Evolutionary conservation across 2,888 invertebrate species (phyloP), one percentile per base, ranked within the genome.

Genomic region (Adelognathus sp.): DNA sequence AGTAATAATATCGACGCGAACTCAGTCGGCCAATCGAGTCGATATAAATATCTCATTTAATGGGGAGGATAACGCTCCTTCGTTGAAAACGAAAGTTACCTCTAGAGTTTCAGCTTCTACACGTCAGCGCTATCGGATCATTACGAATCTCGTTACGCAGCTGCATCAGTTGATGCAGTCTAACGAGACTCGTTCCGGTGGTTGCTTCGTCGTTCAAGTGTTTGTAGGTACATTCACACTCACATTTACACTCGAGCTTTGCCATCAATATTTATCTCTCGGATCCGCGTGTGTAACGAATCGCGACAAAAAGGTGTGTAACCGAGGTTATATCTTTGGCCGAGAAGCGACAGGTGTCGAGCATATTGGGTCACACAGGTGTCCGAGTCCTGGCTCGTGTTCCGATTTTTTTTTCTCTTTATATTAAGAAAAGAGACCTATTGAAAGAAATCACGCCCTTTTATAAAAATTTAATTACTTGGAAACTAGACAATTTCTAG

Each of bases 281-380:
- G 33, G 9, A 63, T 27, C 44, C 36, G 27, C 27, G 41, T 27
- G 64, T 29, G 50, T 33, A 50, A 31, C 64, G 64, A 50, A 50
- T 64, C 21, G 24, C 36, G 50, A 50, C 14, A 36, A 36, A n/a
- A 64, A 44, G 29, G 11, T 44, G 29, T 31, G 21, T 21, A 11
- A n/a, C 50, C 50, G 24, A 16, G 50, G 50, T 11, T 31, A 36
- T 11, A 16, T 7, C 24, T 33, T 9, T 11, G n/a, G 21, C 36
- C 39, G 50, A 61, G 46, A 21, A 27, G 36, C 61, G 71, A 61
- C 71, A 71, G 61, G 71, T 71, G 71, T 52, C 52, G 46, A 33
- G 24, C 14, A 44, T 29, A 67, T 27, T 7, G 41, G 29, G 56
- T 67, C 41, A 41, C 54, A 18, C 67, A 54, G 67, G 39, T 67